phyloP scores from a whole-genome alignment of 2,888 invertebrate species.

The Pyrocoelia pectoralis region DNA sequence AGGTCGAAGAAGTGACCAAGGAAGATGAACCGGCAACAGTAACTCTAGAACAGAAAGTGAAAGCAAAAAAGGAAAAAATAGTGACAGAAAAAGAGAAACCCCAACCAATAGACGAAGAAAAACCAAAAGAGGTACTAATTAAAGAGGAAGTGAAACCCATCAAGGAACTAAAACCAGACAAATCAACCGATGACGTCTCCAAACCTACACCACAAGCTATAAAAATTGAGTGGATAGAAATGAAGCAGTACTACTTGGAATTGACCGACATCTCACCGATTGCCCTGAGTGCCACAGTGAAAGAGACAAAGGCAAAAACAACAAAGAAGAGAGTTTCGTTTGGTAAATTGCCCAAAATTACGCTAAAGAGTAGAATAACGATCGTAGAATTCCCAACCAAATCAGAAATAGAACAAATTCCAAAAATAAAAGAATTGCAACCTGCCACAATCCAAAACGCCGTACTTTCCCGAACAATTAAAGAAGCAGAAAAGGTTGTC shows the following conservation, averaged over 20 bases:
- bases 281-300: constrained; percentile 67
- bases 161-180: constrained; percentile 14
- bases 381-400: constrained; percentile 74
- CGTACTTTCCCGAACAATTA: constrained; percentile 68
- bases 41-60: background rate
- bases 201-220: constrained; percentile 15
- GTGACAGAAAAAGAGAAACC: constrained; percentile 6
- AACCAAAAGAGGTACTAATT: constrained; percentile 7
- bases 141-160: constrained; percentile 23
- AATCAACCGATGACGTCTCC: no score
- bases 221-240: constrained; percentile 36
- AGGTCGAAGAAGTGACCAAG: constrained; percentile 43
- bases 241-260: constrained; percentile 63
- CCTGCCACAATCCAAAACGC: constrained; percentile 60
- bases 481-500: constrained; percentile 72
- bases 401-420: constrained; percentile 51
- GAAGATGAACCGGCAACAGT: background rate
- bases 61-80: background rate
- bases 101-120: constrained; percentile 31
- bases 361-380: constrained; percentile 60
- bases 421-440: constrained; percentile 55
- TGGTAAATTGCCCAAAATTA: constrained; percentile 59
- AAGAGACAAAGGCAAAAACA: constrained; percentile 67
- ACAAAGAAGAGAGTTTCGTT: constrained; percentile 49
- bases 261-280: constrained; percentile 63